Percentiles rank a stretch among this genome's conserved stretches.
phyloP scores from a whole-genome alignment of 2,797 vertebrate genomes.

The Typhlichthys eigenmanni region DNA sequence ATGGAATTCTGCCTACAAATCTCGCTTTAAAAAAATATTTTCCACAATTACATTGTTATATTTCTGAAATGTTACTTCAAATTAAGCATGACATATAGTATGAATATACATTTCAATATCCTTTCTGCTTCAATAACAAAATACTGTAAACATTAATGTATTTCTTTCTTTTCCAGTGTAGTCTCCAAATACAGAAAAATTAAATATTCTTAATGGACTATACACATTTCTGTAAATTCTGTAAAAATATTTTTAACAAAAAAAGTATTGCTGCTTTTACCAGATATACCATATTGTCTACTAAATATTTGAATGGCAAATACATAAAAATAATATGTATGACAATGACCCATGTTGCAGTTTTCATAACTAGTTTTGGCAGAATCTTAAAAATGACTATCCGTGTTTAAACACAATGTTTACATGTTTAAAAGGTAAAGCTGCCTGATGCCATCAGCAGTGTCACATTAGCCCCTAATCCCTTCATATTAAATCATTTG shows the following conservation, averaged over 20 bases:
- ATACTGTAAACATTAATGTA: too few relatives aligned
- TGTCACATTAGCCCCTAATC: slow-evolving; percentile 71
- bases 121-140: neutral
- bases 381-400: slow-evolving; percentile 28
- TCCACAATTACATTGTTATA: neutral
- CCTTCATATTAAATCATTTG: slow-evolving; percentile 75
- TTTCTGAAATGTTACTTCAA: slow-evolving; percentile 9
- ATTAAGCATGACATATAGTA: slow-evolving; percentile 17
- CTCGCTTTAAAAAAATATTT: slow-evolving; percentile 11
- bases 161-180: slow-evolving; percentile 6
- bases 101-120: slow-evolving; percentile 11
- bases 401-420: slow-evolving; percentile 71
- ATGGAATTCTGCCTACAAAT: neutral
- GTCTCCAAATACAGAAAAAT: too few relatives aligned
- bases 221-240: neutral
- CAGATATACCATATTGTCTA: neutral
- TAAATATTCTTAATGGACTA: too few relatives aligned
- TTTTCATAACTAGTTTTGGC: slow-evolving; percentile 38
- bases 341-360: slow-evolving; percentile 4
- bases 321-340: neutral
- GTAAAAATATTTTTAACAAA: slow-evolving; percentile 1
- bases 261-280: slow-evolving; percentile 8
- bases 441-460: slow-evolving; percentile 61
- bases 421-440: slow-evolving; percentile 72
- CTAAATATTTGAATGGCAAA: neutral